A percentile compares a stretch with the other conserved stretches of the same genome.
phyloP scores from a whole-genome alignment of 2,797 vertebrate genomes.

The Hephaestus fuliginosus region DNA sequence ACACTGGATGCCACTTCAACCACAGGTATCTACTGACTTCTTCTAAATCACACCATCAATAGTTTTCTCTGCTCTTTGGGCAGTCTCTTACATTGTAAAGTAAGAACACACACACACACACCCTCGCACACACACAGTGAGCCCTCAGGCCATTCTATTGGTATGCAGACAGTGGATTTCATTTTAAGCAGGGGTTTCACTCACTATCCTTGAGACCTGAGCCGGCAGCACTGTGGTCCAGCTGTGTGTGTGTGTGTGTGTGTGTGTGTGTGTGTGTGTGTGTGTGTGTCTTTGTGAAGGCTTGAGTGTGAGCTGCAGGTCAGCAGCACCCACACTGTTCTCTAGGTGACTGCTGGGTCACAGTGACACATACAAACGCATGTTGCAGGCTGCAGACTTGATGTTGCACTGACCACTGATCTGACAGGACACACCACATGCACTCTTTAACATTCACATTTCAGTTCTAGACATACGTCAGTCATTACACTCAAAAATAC shows the following conservation, averaged over 20 bases:
- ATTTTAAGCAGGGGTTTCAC: conserved; percentile 58
- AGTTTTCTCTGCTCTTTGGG: conserved; percentile 60
- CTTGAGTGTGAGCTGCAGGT: conserved; percentile 42
- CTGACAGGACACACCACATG: background rate
- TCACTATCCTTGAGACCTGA: conserved; percentile 63
- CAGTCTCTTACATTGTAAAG: conserved; percentile 45
- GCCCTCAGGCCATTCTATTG: conserved; percentile 66
- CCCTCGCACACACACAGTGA: conserved; percentile 22
- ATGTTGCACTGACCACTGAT: background rate
- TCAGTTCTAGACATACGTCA: background rate
- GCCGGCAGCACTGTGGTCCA: conserved; percentile 52
- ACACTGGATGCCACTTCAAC: conserved; percentile 58
- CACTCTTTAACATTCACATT: background rate
- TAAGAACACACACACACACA: conserved; percentile 19
- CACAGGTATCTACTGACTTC: conserved; percentile 53
- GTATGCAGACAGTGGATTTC: conserved; percentile 73
- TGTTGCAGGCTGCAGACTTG: background rate
- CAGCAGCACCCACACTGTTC: conserved; percentile 24
- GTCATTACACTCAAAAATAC: background rate
- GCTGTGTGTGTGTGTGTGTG: conserved; percentile 36
- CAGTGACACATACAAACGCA: conserved; percentile 21
- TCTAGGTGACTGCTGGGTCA: conserved; percentile 32
- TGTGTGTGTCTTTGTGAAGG: conserved; percentile 4
- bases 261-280: conserved; percentile 19
- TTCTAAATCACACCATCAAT: conserved; percentile 71